Conservation (phyloP, 2,888 invertebrate species). For the Graphium colonna region DNA sequence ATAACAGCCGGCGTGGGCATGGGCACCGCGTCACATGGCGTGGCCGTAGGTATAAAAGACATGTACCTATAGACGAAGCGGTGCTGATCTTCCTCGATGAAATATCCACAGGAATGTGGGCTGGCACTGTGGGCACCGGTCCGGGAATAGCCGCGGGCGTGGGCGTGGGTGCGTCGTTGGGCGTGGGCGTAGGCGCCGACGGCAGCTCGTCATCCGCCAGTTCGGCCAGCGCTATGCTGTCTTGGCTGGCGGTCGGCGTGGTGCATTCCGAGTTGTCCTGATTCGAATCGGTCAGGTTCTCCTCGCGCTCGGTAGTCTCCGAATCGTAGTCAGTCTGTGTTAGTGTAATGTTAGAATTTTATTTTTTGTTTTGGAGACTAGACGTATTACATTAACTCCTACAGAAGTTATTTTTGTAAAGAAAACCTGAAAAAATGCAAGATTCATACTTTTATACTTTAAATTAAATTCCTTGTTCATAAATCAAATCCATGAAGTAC, state of each 20-base stretch:
- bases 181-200: conserved; percentile 31
- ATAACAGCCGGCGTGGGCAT: too few relatives aligned
- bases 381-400: too few relatives aligned
- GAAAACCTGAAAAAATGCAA: too few relatives aligned
- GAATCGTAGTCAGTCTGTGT: conserved; percentile 74
- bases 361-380: too few relatives aligned
- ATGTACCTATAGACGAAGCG: conserved; percentile 64
- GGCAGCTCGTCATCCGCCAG: conserved; percentile 50
- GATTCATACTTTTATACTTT: too few relatives aligned
- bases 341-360: too few relatives aligned
- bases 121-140: conserved; percentile 19
- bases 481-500: too few relatives aligned
- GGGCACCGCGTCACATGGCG: too few relatives aligned
- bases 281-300: conserved; percentile 74
- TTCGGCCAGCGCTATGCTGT: conserved; percentile 65
- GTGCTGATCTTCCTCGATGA: conserved; percentile 62
- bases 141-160: conserved; percentile 8
- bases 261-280: conserved; percentile 78
- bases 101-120: conserved; percentile 12
- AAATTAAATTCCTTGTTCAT: too few relatives aligned
- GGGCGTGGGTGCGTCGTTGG: conserved; percentile 19
- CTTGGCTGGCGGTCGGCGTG: conserved; percentile 73
- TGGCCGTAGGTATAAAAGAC: too few relatives aligned
- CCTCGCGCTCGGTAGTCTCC: conserved; percentile 74
- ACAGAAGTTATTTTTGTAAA: too few relatives aligned